Evolutionary conservation across 2,888 invertebrate species (phyloP).

Genomic region (Chymomyza procnemis): DNA sequence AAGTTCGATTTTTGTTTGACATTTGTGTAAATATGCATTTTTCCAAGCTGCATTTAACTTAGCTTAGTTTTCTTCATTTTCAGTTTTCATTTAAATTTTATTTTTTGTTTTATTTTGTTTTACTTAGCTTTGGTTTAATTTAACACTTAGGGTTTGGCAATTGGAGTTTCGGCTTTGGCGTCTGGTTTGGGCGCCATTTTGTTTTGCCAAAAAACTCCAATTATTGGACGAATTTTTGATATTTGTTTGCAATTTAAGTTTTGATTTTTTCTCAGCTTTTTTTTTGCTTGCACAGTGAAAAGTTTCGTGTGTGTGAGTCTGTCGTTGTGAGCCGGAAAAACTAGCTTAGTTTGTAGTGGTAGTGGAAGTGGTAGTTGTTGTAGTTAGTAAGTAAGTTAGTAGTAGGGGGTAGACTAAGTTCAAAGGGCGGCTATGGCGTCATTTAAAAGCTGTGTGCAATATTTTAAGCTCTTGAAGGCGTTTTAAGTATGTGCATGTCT

Average conservation of each 20-base stretch:
- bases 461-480: constrained; percentile 33
- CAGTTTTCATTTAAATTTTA: constrained; percentile 39
- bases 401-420: background rate
- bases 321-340: constrained; percentile 1
- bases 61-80: constrained; percentile 40
- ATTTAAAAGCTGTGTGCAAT: constrained; percentile 26
- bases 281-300: constrained; percentile 10
- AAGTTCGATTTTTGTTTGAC: background rate
- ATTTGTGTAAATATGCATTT: constrained; percentile 8
- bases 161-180: constrained; percentile 56
- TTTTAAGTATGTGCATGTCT: background rate
- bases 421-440: background rate
- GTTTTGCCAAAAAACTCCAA: constrained; percentile 73
- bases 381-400: constrained; percentile 1
- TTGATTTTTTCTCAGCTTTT: constrained; percentile 32
- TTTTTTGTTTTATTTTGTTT: constrained; percentile 30
- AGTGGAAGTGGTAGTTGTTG: constrained; percentile 26
- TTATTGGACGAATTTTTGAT: constrained; percentile 78
- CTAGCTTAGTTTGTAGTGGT: constrained; percentile 24
- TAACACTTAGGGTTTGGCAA: constrained; percentile 68
- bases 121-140: constrained; percentile 41
- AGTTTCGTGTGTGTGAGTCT: constrained; percentile 17
- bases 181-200: constrained; percentile 45
- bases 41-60: constrained; percentile 35
- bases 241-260: constrained; percentile 76